Evolutionary conservation across 2,113 vertebrate genomes (phyloP), one percentile per base, ranked within the genome.

Genomic region (Dasypus novemcinctus): DNA sequence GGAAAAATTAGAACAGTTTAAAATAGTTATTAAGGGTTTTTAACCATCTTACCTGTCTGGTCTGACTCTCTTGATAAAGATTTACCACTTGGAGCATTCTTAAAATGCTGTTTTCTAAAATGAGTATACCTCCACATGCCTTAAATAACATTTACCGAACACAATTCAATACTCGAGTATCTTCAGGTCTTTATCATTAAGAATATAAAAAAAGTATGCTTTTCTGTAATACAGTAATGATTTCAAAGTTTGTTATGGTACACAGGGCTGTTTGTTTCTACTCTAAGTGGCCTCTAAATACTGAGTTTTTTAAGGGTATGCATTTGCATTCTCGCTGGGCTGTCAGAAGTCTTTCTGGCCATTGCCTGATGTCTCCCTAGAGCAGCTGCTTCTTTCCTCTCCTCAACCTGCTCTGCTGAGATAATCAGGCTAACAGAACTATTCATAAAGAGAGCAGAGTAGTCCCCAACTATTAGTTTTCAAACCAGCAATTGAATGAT

Each of bases 81-180:
- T 85, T 96, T 86, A 92, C 57, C 59, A 82, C 59, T 78, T 7
- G 2, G 23, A 71, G 29, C 36, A 86, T 75, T 95, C 86, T 96
- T 86, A 85, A 93, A 93, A 91, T 81, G 41, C 49, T 92, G 12
- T 87, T 92, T 96, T 87, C 72, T 89, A 93, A 97, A 93, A 87
- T 72, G 75, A 89, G 12, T 57, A 82, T 93, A 64, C 78, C 15
- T 94, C 66, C 72, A 87, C 21, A 69, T 75, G 15, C 23, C 49
- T 93, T 96, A 96, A 90, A 61, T 92, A 80, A 74, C 9, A 78
- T 89, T 64, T 78, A 75, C 36, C 59, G 88, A 84, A 80, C 71
- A 68, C 49, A 85, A n/a, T 89, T 95, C 59, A 91, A 61, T 88
- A 81, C 27, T 95, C 49, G 75, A 86, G 78, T 43, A 23, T 23